Evolutionary conservation across 2,888 invertebrate genomes (phyloP).

Genomic region (Nematopogon swammerdamellus): DNA sequence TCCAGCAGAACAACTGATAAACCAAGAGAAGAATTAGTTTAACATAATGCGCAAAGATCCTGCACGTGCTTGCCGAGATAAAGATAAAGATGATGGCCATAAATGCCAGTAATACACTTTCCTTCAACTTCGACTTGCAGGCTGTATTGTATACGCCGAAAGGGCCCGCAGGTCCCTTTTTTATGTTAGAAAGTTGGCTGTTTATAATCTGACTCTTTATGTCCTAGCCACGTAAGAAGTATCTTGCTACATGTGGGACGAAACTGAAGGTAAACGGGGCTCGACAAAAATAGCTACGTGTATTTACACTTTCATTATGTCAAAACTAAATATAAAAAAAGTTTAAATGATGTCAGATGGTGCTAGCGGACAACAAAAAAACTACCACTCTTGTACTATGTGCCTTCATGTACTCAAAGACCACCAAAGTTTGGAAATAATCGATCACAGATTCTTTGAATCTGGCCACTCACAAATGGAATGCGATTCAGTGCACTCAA

Average conservation of each 20-base stretch:
- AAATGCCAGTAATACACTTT: conserved; percentile 11
- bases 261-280: conserved; percentile 19
- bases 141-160: conserved; percentile 17
- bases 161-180: conserved; percentile 16
- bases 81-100: conserved; percentile 14
- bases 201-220: conserved; percentile 20
- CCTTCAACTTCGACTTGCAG: conserved; percentile 19
- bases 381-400: conserved; percentile 12
- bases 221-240: conserved; percentile 18
- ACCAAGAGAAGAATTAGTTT: too few relatives aligned
- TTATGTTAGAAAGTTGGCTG: conserved; percentile 18
- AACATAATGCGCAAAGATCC: too few relatives aligned
- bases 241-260: conserved; percentile 18
- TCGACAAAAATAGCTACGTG: conserved; percentile 18
- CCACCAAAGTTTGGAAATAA: conserved; percentile 5
- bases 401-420: conserved; percentile 4
- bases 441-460: conserved; percentile 9
- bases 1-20: not conserved
- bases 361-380: conserved; percentile 16
- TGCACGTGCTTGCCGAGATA: conserved; percentile 11
- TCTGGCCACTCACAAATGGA: conserved; percentile 14
- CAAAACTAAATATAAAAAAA: conserved; percentile 6
- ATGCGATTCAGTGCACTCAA: conserved; percentile 16
- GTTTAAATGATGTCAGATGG: conserved; percentile 15
- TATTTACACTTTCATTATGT: conserved; percentile 12